Base-by-base conservation (phyloP, 2,888 invertebrate species). In the Chrysomela aeneicollis region DNA sequence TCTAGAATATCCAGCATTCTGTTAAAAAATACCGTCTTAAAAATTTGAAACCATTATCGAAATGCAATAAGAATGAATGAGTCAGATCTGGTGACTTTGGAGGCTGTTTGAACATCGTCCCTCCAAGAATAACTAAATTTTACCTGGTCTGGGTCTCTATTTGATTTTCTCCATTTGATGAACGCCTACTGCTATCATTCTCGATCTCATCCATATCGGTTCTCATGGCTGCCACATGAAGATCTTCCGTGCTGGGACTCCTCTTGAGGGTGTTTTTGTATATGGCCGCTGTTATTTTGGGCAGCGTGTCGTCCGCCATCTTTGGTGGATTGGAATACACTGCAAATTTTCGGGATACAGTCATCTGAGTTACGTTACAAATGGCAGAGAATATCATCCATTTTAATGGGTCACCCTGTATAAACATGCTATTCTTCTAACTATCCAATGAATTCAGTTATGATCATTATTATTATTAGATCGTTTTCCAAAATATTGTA, bases 271-370 rank as follows among this genome's bases (percentile, higher is more conserved):
- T 88, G 87, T 76, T 90, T 87, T 91, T 91, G 69, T 90, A 86
- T 49, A 91, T 86, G 0, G 90, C 91, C 0, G 90, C 89, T 42
- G 89, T 90, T 52, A 91, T 90, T 30, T 90, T 87, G 3, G 91
- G 90, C 69, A 88, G 90, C 68, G 86, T 86, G 15, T 85, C 84
- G 61, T 72, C 71, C 10, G 54, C 35, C 17, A 52, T 12, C 87
- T 88, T 53, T 85, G 84, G 75, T 88, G 42, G 42, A 42, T 15
- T 42, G 3, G 15, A 2, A 2, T 15, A 12, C 12, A 15, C 42
- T 42, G 15, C 1, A 42, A 42, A 6, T 26, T n/a, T n/a, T n/a
- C n/a, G n/a, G n/a, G n/a, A n/a, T n/a, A n/a, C n/a, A n/a, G n/a
- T n/a, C n/a, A n/a, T n/a, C n/a, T n/a, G n/a, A n/a, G n/a, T n/a